A percentile compares a stretch with the other conserved stretches of the same genome.
phyloP scores from a whole-genome alignment of 2,888 invertebrate genomes.

The Nowickia ferox region DNA sequence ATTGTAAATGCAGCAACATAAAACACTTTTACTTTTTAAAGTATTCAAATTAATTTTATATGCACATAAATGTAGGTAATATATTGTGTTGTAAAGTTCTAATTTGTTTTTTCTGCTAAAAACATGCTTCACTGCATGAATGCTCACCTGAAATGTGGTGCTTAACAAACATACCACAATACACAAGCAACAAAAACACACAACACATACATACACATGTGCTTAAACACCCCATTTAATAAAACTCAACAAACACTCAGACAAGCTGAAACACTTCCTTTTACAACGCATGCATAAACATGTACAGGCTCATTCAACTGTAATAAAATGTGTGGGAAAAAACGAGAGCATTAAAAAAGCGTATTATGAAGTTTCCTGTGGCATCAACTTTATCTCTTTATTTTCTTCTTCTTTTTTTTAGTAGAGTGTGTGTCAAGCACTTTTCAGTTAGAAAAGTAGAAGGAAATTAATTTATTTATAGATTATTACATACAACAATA shows the following conservation, averaged over 20 bases:
- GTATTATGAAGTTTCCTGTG: conserved; percentile 43
- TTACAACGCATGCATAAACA: background rate
- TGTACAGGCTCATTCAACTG: conserved; percentile 8
- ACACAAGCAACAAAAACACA: background rate
- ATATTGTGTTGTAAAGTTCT: background rate
- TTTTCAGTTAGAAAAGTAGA: background rate
- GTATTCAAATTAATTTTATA: background rate
- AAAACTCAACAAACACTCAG: background rate
- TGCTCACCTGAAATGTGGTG: conserved; percentile 43
- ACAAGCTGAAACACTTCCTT: conserved; percentile 1
- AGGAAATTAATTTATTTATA: conserved; percentile 36
- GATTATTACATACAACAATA: background rate
- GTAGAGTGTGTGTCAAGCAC: conserved; percentile 28
- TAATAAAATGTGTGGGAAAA: conserved; percentile 1
- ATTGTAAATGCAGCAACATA: background rate
- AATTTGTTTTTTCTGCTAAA: background rate
- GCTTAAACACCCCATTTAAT: conserved; percentile 22
- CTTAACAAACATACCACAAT: conserved; percentile 33
- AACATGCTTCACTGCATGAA: conserved; percentile 26
- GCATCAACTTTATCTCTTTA: conserved; percentile 41
- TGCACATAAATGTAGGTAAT: background rate
- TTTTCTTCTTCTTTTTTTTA: background rate
- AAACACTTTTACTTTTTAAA: background rate
- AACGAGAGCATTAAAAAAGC: conserved; percentile 35
- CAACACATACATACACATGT: background rate